phyloP scores from a whole-genome alignment of 2,888 invertebrate species.

The Pristionchus japonicus region DNA sequence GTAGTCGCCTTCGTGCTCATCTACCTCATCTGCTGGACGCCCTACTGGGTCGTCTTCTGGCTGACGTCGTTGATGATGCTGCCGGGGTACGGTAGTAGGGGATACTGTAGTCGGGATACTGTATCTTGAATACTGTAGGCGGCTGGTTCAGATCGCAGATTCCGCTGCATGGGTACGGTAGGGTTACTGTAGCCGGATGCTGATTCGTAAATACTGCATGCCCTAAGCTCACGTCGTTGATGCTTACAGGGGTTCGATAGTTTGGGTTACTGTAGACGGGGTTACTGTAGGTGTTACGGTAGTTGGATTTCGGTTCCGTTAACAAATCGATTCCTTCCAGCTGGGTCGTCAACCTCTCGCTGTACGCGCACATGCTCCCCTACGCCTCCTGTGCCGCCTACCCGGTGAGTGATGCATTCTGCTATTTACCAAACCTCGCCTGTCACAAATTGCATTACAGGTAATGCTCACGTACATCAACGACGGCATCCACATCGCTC shows the following conservation, averaged over 20 bases:
- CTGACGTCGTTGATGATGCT: conserved; percentile 50
- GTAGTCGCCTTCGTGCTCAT: conserved; percentile 60
- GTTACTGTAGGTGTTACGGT: too few species aligned
- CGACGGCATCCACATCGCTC: conserved; percentile 55
- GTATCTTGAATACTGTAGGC: too few species aligned
- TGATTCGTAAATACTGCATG: too few species aligned
- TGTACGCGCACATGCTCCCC: conserved; percentile 57
- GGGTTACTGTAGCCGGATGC: too few species aligned
- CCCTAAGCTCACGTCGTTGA: too few species aligned
- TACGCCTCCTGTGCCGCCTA: conserved; percentile 61
- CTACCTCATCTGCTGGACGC: conserved; percentile 62
- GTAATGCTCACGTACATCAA: conserved; percentile 43
- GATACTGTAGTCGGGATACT: too few species aligned
- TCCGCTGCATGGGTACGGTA: too few species aligned
- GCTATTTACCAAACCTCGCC: not conserved
- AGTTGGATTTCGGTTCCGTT: not conserved
- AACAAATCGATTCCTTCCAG: conserved; percentile 31
- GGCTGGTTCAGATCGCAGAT: too few species aligned
- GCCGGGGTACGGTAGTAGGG: conserved; percentile 45
- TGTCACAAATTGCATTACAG: conserved; percentile 5
- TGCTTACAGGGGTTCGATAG: too few species aligned
- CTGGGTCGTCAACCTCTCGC: conserved; percentile 55
- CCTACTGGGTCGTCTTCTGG: conserved; percentile 64
- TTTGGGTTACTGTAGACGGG: not conserved
- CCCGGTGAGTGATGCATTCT: conserved; percentile 54